Evolutionary conservation across 1,140 invertebrate species (phyloP), one percentile per base, ranked within the genome.

Genomic region (Drosophila persimilis): DNA sequence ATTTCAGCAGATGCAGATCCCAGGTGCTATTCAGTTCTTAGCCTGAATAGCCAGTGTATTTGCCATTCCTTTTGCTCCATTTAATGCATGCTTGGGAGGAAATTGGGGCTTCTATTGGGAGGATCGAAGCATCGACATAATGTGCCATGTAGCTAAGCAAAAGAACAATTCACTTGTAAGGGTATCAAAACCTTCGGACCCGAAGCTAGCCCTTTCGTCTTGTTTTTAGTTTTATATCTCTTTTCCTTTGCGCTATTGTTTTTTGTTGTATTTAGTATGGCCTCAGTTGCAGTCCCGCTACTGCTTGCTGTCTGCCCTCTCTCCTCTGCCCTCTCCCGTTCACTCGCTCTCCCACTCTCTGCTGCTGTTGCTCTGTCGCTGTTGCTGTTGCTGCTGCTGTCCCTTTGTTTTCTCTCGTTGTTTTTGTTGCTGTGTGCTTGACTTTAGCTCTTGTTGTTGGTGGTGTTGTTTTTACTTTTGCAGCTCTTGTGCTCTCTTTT

Each of bases 401-500:
- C n/a, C 24, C 35, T 22, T 53, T 39, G 22, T 29, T 50, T 29
- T 20, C 47, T 57, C 47, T 29, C 54, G 51, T 51, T 72, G 47
- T 39, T 57, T 47, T 51, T 54, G 47, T 39, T 57, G 51, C 46
- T 72, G 35, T 9, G 11, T 39, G 35, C 63, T 65, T 65, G 60
- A 65, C 31, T 67, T 39, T 46, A 31, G 35, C 53, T 72, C 46
- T 46, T 57, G 52, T 39, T 57, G 46, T 46, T 71, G 29, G 24
- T 50, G 20, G 24, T 56, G 24, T 46, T 52, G 11, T 62, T 57
- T 35, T 45, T 70, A 11, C 22, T 71, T 24, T 69, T 59, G 13
- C 47, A 62, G 45, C 67, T 46, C 39, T 39, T 39, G 35, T 39
- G 45, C 66, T 64, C 70, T 51, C 51, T 73, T 73, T 72, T 78